phyloP scores from a whole-genome alignment of 2,113 vertebrate species.

The Lepisosteus oculatus region DNA sequence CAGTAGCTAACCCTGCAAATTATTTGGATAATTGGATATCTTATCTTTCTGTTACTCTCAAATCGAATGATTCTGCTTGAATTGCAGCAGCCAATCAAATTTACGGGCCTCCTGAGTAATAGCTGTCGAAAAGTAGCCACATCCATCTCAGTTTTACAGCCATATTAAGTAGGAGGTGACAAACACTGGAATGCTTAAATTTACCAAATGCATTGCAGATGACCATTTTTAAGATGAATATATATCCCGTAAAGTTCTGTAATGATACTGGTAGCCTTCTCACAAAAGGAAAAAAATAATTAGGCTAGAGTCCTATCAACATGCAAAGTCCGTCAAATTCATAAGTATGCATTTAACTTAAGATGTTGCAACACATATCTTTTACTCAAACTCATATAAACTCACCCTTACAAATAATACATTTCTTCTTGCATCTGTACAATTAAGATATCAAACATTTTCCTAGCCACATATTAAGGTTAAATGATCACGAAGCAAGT shows the following conservation, averaged over 20 bases:
- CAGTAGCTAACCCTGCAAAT: conserved; percentile 78
- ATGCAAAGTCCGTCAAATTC: too few relatives aligned
- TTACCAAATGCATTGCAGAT: conserved; percentile 37
- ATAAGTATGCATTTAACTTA: too few relatives aligned
- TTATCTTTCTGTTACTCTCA: conserved; percentile 85
- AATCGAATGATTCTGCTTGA: conserved; percentile 82
- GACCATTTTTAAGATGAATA: conserved; percentile 20
- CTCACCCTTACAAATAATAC: too few relatives aligned
- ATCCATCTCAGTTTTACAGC: conserved; percentile 70
- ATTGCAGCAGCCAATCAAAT: conserved; percentile 80
- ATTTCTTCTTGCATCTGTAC: too few relatives aligned
- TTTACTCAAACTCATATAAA: too few relatives aligned
- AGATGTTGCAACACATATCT: too few relatives aligned
- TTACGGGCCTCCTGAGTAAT: conserved; percentile 52
- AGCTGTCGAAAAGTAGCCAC: conserved; percentile 53
- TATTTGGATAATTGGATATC: conserved; percentile 85
- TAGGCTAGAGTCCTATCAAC: too few relatives aligned
- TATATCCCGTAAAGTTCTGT: conserved; percentile 17
- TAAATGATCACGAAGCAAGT: too few relatives aligned
- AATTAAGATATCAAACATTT: too few relatives aligned
- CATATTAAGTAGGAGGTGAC: conserved; percentile 58
- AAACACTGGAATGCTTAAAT: conserved; percentile 54
- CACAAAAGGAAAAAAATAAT: too few relatives aligned
- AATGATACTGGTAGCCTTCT: conserved; percentile 13
- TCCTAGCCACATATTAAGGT: too few relatives aligned